Conservation (phyloP, 2,888 invertebrate genomes). For the Tiliacea citrago region DNA sequence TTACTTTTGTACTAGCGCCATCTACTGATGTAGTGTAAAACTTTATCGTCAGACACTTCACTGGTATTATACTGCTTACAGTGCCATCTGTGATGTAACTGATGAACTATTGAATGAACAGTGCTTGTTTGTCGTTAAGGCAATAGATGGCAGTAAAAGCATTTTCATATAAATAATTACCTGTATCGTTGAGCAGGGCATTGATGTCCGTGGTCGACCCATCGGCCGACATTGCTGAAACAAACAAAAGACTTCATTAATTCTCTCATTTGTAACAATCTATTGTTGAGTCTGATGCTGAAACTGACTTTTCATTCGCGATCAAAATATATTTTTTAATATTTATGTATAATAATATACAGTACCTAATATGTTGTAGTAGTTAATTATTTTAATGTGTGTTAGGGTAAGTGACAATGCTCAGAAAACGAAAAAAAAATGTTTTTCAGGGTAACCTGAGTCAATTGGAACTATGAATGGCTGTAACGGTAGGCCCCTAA, state of each 20-base stretch:
- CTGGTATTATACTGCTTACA: not conserved
- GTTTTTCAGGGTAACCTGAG: not conserved
- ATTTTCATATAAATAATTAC: slow-evolving; percentile 74
- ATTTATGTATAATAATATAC: too few species aligned
- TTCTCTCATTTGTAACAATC: not conserved
- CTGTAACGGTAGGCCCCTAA: not conserved
- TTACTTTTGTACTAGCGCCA: slow-evolving; percentile 52
- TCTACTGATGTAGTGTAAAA: slow-evolving; percentile 34
- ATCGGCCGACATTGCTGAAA: slow-evolving; percentile 92
- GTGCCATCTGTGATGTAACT: slow-evolving; percentile 59
- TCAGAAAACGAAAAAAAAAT: not conserved
- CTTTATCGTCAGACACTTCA: not conserved
- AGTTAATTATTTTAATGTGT: not conserved
- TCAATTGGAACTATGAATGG: not conserved
- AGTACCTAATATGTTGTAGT: not conserved
- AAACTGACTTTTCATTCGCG: not conserved
- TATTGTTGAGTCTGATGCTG: not conserved
- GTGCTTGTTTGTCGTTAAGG: not conserved
- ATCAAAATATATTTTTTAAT: not conserved
- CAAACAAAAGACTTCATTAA: slow-evolving; percentile 72
- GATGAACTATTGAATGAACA: slow-evolving; percentile 8
- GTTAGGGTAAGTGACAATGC: not conserved
- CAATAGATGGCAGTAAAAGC: slow-evolving; percentile 65
- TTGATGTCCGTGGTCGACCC: slow-evolving; percentile 92
- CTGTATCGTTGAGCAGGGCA: slow-evolving; percentile 92